Conservation (phyloP, 2,797 vertebrate genomes). For the Myotis vivesi region DNA sequence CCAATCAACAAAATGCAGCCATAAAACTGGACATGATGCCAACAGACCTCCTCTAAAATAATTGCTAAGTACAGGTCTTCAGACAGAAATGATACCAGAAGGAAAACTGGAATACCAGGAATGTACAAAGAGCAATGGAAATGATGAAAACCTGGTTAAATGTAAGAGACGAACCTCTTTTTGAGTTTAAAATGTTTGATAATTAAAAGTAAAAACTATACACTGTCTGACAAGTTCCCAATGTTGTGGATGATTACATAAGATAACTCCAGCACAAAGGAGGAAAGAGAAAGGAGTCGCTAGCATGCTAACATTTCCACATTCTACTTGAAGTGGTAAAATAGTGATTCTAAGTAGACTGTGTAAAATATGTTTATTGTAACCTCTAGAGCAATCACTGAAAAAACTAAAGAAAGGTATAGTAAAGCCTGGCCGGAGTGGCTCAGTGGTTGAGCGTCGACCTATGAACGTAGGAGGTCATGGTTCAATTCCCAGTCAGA, state of each 20-base stretch:
- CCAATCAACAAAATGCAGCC: not conserved
- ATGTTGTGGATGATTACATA: fast-evolving
- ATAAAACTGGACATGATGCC: not conserved
- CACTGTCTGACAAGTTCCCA: not conserved
- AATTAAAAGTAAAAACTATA: not conserved
- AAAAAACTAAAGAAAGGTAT: not conserved
- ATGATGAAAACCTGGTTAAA: not conserved
- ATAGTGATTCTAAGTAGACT: not conserved
- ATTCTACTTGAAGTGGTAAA: not conserved
- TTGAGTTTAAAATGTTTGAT: not conserved
- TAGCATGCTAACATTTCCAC: not conserved
- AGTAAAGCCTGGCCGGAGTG: no score
- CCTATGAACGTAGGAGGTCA: no score
- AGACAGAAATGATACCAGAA: not conserved
- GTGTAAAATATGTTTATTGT: not conserved
- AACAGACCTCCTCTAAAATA: not conserved
- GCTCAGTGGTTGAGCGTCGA: no score
- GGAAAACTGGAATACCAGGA: not conserved
- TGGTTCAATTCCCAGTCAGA: no score
- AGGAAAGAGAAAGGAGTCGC: not conserved
- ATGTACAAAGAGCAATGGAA: not conserved
- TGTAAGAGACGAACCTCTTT: not conserved
- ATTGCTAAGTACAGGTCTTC: not conserved
- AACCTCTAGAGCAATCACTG: not conserved
- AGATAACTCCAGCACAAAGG: not conserved